A percentile compares a stretch with the other conserved stretches of the same genome.
phyloP scores from a whole-genome alignment of 2,888 invertebrate genomes.

The Metalampra italica region DNA sequence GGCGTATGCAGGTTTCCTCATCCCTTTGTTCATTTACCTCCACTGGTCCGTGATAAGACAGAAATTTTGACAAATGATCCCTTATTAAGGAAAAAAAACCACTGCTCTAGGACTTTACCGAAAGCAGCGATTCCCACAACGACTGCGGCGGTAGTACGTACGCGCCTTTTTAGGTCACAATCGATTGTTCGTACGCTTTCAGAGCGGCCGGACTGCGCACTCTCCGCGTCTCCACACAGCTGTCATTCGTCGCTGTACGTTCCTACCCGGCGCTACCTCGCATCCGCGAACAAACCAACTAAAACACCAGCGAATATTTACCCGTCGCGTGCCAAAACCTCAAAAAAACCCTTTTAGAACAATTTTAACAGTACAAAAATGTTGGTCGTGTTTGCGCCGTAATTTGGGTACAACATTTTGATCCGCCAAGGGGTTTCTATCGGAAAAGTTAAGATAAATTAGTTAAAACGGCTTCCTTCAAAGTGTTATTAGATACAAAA shows the following conservation, averaged over 20 bases:
- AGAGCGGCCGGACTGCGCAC: constrained; percentile 12
- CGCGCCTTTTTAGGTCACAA: constrained; percentile 2
- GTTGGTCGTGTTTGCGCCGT: constrained; percentile 9
- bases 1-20: too few relatives aligned
- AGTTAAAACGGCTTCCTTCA: constrained; percentile 55
- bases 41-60: too few relatives aligned
- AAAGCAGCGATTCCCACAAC: too few relatives aligned
- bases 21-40: too few relatives aligned
- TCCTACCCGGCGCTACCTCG: constrained; percentile 14
- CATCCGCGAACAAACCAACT: background rate
- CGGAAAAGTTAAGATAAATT: constrained; percentile 30
- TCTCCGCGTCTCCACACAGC: constrained; percentile 11
- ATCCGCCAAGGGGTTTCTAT: constrained; percentile 18
- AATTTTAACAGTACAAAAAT: constrained; percentile 6
- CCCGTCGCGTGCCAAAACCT: constrained; percentile 7
- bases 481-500: constrained; percentile 34
- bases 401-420: background rate
- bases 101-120: too few relatives aligned
- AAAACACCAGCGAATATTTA: constrained; percentile 1
- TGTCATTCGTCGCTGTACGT: constrained; percentile 17
- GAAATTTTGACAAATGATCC: too few relatives aligned
- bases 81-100: too few relatives aligned
- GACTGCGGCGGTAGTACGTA: too few relatives aligned
- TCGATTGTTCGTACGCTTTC: constrained; percentile 4
- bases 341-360: background rate